Evolutionary conservation across 2,797 vertebrate species (phyloP).

Genomic region (Parauchenoglanis ngamensis): DNA sequence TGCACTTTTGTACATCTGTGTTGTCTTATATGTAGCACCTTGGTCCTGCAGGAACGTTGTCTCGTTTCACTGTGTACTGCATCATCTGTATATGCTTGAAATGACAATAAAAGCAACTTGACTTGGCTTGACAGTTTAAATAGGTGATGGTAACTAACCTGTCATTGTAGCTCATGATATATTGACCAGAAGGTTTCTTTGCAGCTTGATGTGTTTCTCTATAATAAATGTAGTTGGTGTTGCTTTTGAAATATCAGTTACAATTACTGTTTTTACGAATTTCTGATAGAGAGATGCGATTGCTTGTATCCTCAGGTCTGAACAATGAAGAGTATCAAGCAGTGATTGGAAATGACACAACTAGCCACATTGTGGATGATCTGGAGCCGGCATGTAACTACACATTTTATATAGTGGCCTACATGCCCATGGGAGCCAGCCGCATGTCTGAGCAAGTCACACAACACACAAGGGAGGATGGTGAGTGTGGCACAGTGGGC

Average conservation of each 20-base stretch:
- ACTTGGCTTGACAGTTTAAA: not conserved
- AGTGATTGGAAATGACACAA: conserved; percentile 97
- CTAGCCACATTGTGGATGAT: conserved; percentile 94
- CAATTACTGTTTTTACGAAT: not conserved
- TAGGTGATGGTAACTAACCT: not conserved
- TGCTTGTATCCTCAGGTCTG: conserved; percentile 76
- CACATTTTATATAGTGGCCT: conserved; percentile 95
- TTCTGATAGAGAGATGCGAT: not conserved
- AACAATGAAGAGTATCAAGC: conserved; percentile 98
- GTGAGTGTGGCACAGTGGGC: conserved; percentile 72
- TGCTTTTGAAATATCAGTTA: not conserved
- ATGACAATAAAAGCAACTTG: too few species aligned
- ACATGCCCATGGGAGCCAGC: conserved; percentile 98
- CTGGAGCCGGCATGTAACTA: conserved; percentile 94
- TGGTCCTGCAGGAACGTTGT: too few species aligned
- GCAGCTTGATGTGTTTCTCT: not conserved
- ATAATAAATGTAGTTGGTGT: not conserved
- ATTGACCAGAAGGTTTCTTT: not conserved
- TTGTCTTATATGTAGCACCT: too few species aligned
- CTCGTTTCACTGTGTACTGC: too few species aligned
- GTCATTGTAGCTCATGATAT: not conserved
- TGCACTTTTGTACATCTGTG: too few species aligned
- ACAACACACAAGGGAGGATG: conserved; percentile 93
- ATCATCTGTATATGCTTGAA: too few species aligned
- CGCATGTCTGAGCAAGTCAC: conserved; percentile 97